Percentiles rank a stretch among this genome's conserved stretches.
Evolutionary conservation across 1,140 invertebrate genomes (phyloP).

Genomic region (Camponotus floridanus): DNA sequence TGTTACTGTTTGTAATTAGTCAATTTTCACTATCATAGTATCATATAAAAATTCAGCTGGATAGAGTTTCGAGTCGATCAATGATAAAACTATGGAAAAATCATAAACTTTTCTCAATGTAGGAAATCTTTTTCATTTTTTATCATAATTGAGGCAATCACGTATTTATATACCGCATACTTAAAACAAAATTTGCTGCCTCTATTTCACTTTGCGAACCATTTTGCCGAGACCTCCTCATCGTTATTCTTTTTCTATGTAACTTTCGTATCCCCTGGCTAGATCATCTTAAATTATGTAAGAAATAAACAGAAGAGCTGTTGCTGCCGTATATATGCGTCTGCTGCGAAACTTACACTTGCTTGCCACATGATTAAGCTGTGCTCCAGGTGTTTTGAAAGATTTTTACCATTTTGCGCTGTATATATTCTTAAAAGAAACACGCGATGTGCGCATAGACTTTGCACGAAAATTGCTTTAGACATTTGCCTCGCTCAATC

Average conservation of each 20-base stretch:
- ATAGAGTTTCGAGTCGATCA: not conserved
- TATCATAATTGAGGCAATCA: not conserved
- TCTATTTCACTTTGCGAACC: slow-evolving; percentile 10
- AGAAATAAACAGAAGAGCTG: slow-evolving; percentile 69
- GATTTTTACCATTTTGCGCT: slow-evolving; percentile 64
- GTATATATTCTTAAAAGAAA: slow-evolving; percentile 14
- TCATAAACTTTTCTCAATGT: not conserved
- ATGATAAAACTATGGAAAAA: not conserved
- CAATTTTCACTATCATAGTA: not conserved
- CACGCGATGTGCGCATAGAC: not conserved
- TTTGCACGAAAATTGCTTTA: not conserved
- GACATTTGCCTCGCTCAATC: slow-evolving; percentile 4
- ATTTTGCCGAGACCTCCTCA: not conserved
- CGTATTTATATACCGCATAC: not conserved
- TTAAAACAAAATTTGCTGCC: slow-evolving; percentile 49
- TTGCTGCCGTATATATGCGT: not conserved
- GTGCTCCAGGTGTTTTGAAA: slow-evolving; percentile 68
- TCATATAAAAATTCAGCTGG: not conserved
- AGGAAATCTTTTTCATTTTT: not conserved
- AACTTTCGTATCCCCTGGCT: slow-evolving; percentile 35
- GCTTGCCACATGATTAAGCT: slow-evolving; percentile 67
- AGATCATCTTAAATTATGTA: slow-evolving; percentile 71
- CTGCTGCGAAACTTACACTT: slow-evolving; percentile 46
- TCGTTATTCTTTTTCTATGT: not conserved
- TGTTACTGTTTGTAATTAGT: slow-evolving; percentile 57